Evolutionary conservation across 1,140 invertebrate species (phyloP).

Genomic region (Callitettix versicolor): DNA sequence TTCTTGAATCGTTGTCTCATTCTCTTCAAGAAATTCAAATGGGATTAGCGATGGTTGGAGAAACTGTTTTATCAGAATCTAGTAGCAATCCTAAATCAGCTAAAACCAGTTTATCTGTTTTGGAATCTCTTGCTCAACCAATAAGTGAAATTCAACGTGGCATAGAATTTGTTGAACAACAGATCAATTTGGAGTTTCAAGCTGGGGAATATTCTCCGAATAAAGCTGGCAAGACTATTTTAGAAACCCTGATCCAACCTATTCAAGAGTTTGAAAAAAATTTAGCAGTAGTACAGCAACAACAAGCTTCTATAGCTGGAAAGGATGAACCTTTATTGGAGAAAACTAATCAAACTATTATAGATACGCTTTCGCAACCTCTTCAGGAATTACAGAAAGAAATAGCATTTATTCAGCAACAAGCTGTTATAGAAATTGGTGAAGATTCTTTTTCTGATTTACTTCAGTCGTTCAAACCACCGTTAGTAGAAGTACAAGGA

Average conservation of each 20-base stretch:
- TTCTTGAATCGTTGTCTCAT: constrained; percentile 26
- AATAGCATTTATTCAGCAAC: constrained; percentile 52
- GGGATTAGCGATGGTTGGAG: constrained; percentile 24
- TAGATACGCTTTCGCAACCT: constrained; percentile 25
- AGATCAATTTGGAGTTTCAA: constrained; percentile 24
- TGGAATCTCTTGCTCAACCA: constrained; percentile 41
- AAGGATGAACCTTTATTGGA: constrained; percentile 13
- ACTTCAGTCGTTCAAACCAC: constrained; percentile 15
- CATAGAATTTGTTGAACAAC: constrained; percentile 36
- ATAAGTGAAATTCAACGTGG: constrained; percentile 50
- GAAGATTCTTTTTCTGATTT: constrained; percentile 12
- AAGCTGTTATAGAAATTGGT: constrained; percentile 48
- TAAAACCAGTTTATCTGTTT: constrained; percentile 23
- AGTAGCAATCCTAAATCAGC: constrained; percentile 19
- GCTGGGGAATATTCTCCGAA: constrained; percentile 18
- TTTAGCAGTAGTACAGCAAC: constrained; percentile 22
- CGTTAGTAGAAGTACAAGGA: constrained; percentile 17
- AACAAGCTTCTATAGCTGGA: constrained; percentile 7
- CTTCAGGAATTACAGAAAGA: constrained; percentile 49
- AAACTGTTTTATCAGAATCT: constrained; percentile 21
- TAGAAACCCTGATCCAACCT: constrained; percentile 44
- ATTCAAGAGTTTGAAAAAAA: constrained; percentile 24
- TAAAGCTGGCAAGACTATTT: constrained; percentile 26
- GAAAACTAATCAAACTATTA: constrained; percentile 21
- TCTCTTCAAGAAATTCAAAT: constrained; percentile 28